Base-by-base conservation (phyloP, 1,140 invertebrate species). In the Plodia interpunctella region DNA sequence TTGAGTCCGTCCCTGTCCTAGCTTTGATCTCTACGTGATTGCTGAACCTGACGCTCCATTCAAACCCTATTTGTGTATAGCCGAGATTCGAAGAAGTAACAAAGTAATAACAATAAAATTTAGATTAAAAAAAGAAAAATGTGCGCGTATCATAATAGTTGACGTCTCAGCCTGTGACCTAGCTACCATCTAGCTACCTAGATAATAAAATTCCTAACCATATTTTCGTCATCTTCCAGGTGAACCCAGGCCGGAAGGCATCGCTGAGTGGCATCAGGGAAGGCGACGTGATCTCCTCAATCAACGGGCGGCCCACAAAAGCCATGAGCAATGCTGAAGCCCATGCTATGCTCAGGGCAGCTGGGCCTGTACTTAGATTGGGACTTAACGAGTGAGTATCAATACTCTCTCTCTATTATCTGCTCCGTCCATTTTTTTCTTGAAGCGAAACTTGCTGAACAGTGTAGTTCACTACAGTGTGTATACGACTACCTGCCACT, bases 191-290 rank as follows among this genome's bases (percentile, higher is more conserved):
- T n/a, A n/a, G n/a, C n/a, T n/a, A n/a, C n/a, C n/a, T n/a, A n/a
- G n/a, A n/a, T n/a, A n/a, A n/a, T n/a, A n/a, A n/a, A n/a, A 11
- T 38, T 2, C 13, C 9, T 15, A 17, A 44, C 8, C 9, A 44
- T 44, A 10, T 44, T 2, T 1, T 44, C 38, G 13, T 44, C 13
- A 44, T 53, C 2, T 92, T 94, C 56, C 91, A 96, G 95, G 95
- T 97, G 65, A 96, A 96, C 88, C 94, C 94, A 17, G 95, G 94
- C 8, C 94, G 95, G 59, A 96, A 96, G 82, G 95, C 95, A 5
- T 93, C 94, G 8, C 90, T 93, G 65, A 92, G 93, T 68, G 95
- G 95, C 4, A 92, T 96, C 21, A 86, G 94, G 57, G 95, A 96
- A 86, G 95, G 95, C 38, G 95, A 96, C 78, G 90, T 95, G 58